Evolutionary conservation across 2,888 invertebrate species (phyloP).

Genomic region (Apoda limacodes): DNA sequence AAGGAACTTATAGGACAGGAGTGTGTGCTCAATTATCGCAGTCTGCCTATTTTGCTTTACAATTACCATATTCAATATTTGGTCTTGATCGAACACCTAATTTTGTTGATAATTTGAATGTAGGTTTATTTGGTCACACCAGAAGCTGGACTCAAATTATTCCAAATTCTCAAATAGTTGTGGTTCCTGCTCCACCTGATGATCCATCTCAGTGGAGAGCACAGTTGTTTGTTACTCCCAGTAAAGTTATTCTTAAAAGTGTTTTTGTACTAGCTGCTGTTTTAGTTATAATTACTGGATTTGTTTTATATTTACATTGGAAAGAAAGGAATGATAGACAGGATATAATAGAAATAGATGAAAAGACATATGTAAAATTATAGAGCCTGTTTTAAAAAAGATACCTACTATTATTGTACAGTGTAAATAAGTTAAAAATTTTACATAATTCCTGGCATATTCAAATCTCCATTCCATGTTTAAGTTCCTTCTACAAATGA

Average conservation of each 20-base stretch:
- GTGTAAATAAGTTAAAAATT: too few relatives aligned
- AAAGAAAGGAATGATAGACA: conserved; percentile 77
- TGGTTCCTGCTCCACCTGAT: conserved; percentile 87
- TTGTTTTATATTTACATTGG: conserved; percentile 89
- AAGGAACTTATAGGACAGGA: conserved; percentile 83
- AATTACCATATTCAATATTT: conserved; percentile 94
- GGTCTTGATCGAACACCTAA: conserved; percentile 98
- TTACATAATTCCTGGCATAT: too few relatives aligned
- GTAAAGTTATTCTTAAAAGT: conserved; percentile 92
- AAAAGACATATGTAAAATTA: conserved; percentile 55
- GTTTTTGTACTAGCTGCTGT: conserved; percentile 89
- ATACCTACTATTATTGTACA: too few relatives aligned
- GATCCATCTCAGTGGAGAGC: conserved; percentile 88
- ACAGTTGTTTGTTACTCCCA: conserved; percentile 94
- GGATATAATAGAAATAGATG: conserved; percentile 59
- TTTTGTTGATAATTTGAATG: conserved; percentile 91
- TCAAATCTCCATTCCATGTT: too few relatives aligned
- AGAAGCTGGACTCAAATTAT: conserved; percentile 92
- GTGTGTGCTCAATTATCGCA: conserved; percentile 91
- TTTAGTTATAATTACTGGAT: conserved; percentile 85
- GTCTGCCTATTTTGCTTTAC: conserved; percentile 92
- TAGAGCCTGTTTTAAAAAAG: conserved; percentile 27
- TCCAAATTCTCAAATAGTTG: conserved; percentile 97
- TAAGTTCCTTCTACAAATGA: conserved; percentile 1
- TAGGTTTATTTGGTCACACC: conserved; percentile 78